Evolutionary conservation across 2,888 invertebrate genomes (phyloP), one percentile per base, ranked within the genome.

Genomic region (Trissoscelio sp.): DNA sequence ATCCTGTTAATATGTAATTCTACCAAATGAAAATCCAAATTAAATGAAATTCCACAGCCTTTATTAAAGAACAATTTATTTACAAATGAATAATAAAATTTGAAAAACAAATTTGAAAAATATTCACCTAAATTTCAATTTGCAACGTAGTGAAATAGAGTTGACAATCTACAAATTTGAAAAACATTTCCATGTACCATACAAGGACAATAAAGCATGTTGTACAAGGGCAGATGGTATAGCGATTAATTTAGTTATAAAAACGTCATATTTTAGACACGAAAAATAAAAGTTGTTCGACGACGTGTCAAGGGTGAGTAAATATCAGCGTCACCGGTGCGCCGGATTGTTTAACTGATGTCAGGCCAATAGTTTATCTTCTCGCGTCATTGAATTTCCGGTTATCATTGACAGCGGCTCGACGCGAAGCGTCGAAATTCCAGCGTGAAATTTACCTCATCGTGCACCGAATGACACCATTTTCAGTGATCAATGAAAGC

Each of bases 291-390:
- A 62, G 0, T 60, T 22, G 57, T 42, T 58, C 22, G 24, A 22
- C 24, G 24, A 6, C 42, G 58, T 20, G 42, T 42, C 42, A 42
- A 24, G 12, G 42, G 22, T 9, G 42, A 39, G 24, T 48, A 48
- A 64, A 64, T 64, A 48, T 34, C 20, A 12, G 20, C 37, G 12
- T 48, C 20, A 62, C 28, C n/a, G 18, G n/a, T 37, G 22, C 34
- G 20, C 51, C 14, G 12, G 24, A 39, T 66, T 51, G 24, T 66
- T 66, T 51, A 39, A 66, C 51, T 66, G 51, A 66, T 48, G 51
- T 64, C 31, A 62, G 46, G 12, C 31, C 51, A 55, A 44, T 20
- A 57, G 34, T 69, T 44, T 69, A 55, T 57, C 69, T 69, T 57
- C 42, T 39, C 69, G 37, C 57, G 42, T 57, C 55, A 69, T 57